A percentile compares a stretch with the other conserved stretches of the same genome.
These are phyloP conservation scores for Muscicapa adusta DNA, from an alignment of 2,113 vertebrate genomes.

Conservation along the genomic window DNA sequence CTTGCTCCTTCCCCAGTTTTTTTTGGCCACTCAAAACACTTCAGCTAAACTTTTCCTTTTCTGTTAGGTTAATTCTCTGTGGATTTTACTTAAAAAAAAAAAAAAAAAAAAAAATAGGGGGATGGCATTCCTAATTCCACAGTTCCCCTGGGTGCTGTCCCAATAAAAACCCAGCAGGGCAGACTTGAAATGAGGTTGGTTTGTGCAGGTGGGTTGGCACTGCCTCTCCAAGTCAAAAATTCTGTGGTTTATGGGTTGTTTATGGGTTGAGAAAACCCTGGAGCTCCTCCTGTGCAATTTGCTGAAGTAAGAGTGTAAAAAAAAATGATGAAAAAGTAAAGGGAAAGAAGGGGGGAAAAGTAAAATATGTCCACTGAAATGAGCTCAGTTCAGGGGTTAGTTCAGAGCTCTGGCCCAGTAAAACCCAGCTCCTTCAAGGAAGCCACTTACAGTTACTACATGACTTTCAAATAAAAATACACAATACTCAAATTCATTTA, in stretches of 20 bases:
- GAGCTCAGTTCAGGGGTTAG: neutral
- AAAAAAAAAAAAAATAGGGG: neutral
- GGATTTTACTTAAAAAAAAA: neutral
- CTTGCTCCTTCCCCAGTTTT: neutral
- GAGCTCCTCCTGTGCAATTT: neutral
- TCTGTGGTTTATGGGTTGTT: fast-evolving
- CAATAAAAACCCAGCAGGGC: neutral
- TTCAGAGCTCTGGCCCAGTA: neutral
- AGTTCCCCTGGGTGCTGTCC: neutral
- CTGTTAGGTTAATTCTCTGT: neutral
- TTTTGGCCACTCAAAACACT: neutral
- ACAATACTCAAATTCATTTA: fast-evolving
- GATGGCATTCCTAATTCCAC: neutral
- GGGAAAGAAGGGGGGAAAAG: neutral
- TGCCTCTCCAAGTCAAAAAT: neutral
- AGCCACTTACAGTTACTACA: too few species aligned
- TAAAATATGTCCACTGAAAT: neutral
- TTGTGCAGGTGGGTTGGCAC: neutral
- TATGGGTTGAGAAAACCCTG: neutral
- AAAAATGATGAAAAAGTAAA: neutral
- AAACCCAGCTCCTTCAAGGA: fast-evolving
- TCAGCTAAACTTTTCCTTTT: neutral
- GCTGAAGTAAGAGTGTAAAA: neutral
- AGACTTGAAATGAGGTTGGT: neutral
- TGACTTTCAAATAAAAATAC: neutral